A percentile compares a stretch with the other conserved stretches of the same genome.
Evolutionary conservation across 1,140 invertebrate genomes (phyloP).

Genomic region (Drosophila guanche): DNA sequence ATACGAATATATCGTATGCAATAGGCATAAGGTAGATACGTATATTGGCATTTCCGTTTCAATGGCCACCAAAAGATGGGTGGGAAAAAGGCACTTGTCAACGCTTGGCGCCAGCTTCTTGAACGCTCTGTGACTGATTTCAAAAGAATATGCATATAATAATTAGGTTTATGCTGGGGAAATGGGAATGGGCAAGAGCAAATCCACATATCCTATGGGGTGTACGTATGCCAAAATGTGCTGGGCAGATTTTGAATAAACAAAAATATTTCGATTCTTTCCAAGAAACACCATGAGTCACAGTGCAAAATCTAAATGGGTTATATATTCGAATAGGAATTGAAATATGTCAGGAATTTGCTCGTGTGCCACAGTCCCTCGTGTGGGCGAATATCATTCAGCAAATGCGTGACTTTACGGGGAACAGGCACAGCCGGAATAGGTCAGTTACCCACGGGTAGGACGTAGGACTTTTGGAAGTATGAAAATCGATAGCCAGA

Average conservation of each 20-base stretch:
- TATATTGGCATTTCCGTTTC: conserved; percentile 73
- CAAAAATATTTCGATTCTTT: conserved; percentile 65
- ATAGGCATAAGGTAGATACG: conserved; percentile 32
- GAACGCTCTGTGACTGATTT: conserved; percentile 28
- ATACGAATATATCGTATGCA: conserved; percentile 13
- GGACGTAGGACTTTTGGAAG: background rate
- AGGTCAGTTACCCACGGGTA: conserved; percentile 55
- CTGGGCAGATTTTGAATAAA: conserved; percentile 54
- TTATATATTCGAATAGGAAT: conserved; percentile 28
- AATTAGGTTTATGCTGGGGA: conserved; percentile 31
- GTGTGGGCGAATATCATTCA: conserved; percentile 58
- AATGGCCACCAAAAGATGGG: conserved; percentile 2
- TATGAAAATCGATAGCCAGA: too few relatives aligned
- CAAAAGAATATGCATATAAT: conserved; percentile 14
- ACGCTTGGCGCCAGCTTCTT: conserved; percentile 56
- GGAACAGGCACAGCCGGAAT: conserved; percentile 13
- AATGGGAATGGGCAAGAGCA: conserved; percentile 1
- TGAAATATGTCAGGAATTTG: conserved; percentile 64
- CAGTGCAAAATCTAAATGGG: conserved; percentile 36
- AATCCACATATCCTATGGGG: conserved; percentile 7
- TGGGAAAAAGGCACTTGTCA: conserved; percentile 55
- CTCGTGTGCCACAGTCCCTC: conserved; percentile 61
- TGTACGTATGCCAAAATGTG: conserved; percentile 24
- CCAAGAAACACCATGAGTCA: conserved; percentile 72
- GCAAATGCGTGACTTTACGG: conserved; percentile 52